A percentile compares a stretch with the other conserved stretches of the same genome.
These are phyloP conservation scores for Hepsetus odoe DNA, from an alignment of 2,113 vertebrate genomes.

Conservation along the genomic window DNA sequence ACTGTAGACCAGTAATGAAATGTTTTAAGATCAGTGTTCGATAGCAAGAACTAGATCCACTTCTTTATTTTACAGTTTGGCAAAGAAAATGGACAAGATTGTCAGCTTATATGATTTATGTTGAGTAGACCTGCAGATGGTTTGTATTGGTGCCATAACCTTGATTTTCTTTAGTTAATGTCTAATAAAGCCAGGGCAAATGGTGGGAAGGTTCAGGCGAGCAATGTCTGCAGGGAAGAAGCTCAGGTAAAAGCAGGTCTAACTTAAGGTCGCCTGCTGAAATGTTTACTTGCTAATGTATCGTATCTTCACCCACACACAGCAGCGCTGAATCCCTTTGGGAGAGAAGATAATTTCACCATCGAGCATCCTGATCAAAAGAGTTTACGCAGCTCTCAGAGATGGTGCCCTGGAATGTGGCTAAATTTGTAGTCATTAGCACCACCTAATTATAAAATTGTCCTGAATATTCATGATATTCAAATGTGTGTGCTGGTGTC, in stretches of 20 bases:
- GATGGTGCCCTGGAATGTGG: constrained; percentile 5
- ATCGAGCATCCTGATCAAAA: constrained; percentile 6
- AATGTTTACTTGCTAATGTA: constrained; percentile 1
- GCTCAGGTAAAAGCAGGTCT: neutral
- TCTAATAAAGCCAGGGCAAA: neutral
- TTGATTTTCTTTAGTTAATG: neutral
- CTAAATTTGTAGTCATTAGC: constrained; percentile 40
- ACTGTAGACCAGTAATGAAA: too few species aligned
- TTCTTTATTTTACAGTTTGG: neutral
- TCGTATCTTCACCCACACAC: neutral
- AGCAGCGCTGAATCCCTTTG: neutral
- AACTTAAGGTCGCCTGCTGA: neutral
- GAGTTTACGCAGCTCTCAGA: neutral
- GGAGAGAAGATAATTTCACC: constrained; percentile 6
- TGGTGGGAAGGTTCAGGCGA: neutral
- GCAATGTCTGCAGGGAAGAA: neutral
- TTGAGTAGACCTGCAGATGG: too few species aligned
- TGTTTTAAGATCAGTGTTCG: too few species aligned
- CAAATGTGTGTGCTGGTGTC: constrained; percentile 6
- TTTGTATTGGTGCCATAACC: neutral
- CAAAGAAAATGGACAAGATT: neutral
- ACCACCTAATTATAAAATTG: constrained; percentile 15
- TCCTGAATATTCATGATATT: constrained; percentile 41
- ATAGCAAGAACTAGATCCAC: too few species aligned
- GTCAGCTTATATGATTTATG: neutral